Base-by-base conservation (phyloP, 2,888 invertebrate species). In the Smittia sp. region DNA sequence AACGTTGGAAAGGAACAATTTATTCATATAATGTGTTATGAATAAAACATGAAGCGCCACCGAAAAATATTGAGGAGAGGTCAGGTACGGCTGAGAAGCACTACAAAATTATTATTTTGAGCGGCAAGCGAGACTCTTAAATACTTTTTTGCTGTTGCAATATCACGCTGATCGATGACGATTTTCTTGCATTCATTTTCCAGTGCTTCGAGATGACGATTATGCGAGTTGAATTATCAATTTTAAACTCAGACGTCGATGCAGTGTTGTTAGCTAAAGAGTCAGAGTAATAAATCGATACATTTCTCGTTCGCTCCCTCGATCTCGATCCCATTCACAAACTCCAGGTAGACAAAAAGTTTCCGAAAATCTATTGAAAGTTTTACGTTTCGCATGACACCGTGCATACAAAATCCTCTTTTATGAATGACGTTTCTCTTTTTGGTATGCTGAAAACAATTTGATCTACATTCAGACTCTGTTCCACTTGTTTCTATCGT, bases 211-310 rank as follows among this genome's bases (percentile, higher is more conserved):
- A 58, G 9, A 24, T 46, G 67, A 38, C 39, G 18, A 41, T 67
- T 67, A 67, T 67, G 67, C 67, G 67, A 67, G 39, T 41, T 67
- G 67, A 67, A 67, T 67, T 67, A 38, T 41, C 38, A 67, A 67
- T 67, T 65, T 62, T 6, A 6, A 58, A 7, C 20, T 18, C 58
- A 58, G 22, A 58, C 4, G 18, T 65, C 18, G 20, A 32, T 32
- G 32, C n/a, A 65, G 58, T 18, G 18, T 66, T 22, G 20, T 39
- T 13, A 20, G 39, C 15, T 22, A 20, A 67, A 67, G 20, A 32
- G 67, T 41, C 67, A 67, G 32, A 18, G 6, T 38, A n/a, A 65
- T 67, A 67, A 67, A 67, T 67, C 67, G 67, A 67, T 67, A 67
- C 46, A 32, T 32, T 32, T 32, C 4, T 32, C 32, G 32, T 32